These are phyloP conservation scores for Plectrocnemia conspersa DNA, from an alignment of 1,140 invertebrate genomes.

Conservation along the genomic window DNA sequence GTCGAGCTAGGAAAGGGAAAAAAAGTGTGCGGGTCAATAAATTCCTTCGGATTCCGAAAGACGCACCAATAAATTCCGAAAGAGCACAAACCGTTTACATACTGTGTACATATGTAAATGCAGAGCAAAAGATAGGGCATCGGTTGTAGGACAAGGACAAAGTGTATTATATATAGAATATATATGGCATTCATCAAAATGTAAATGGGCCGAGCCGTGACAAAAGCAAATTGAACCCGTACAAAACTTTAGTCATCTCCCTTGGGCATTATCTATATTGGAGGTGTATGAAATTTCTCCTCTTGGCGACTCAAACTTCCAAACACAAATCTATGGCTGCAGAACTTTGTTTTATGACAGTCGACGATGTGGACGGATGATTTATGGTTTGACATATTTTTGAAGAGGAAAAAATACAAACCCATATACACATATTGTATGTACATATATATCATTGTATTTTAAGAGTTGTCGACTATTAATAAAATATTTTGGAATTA, in stretches of 20 bases:
- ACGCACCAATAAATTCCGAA: constrained; percentile 10
- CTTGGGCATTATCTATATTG: constrained; percentile 30
- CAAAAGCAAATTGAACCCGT: constrained; percentile 30
- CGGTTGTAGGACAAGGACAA: constrained; percentile 20
- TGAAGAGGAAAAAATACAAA: constrained; percentile 12
- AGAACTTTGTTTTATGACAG: constrained; percentile 26
- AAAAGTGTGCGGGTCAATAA: constrained; percentile 7
- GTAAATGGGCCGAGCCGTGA: constrained; percentile 26
- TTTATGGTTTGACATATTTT: constrained; percentile 28
- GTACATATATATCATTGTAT: no score
- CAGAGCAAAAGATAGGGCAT: constrained; percentile 21
- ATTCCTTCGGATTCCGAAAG: constrained; percentile 4
- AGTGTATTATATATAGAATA: no score
- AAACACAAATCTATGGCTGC: constrained; percentile 9
- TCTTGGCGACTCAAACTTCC: constrained; percentile 17
- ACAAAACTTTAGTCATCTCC: constrained; percentile 28
- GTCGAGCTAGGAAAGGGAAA: not conserved
- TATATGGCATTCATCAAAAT: constrained; percentile 29
- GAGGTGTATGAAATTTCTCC: constrained; percentile 24
- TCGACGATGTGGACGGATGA: constrained; percentile 18
- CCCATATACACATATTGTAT: no score
- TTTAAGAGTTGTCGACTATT: no score
- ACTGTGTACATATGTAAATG: no score
- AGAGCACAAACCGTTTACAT: constrained; percentile 21
- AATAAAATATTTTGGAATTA: no score